These are phyloP conservation scores for Molossus molossus DNA, from an alignment of 2,797 vertebrate species.

Conservation along the genomic window DNA sequence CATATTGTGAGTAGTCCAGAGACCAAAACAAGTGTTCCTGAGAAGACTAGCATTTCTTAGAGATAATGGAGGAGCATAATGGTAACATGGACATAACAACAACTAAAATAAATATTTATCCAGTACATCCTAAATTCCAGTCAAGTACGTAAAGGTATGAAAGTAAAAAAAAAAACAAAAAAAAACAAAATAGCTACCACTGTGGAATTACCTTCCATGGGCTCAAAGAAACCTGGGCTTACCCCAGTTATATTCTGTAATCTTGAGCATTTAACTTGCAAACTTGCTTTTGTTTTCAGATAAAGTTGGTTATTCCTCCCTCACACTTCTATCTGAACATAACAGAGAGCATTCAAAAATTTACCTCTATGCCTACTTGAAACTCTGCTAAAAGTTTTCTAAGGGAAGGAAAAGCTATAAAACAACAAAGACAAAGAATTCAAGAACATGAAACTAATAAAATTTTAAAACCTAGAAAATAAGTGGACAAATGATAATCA, in stretches of 20 bases:
- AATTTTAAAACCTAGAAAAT: conserved; percentile 24
- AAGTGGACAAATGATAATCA: background rate
- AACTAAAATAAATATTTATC: background rate
- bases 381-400: background rate
- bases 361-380: background rate
- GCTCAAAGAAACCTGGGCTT: background rate
- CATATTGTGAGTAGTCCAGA: background rate
- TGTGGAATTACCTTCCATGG: background rate
- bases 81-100: background rate
- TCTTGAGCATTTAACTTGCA: background rate
- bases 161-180: background rate
- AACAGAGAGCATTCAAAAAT: background rate
- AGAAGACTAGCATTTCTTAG: background rate
- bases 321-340: background rate
- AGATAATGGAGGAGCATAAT: background rate
- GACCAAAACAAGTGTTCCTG: background rate
- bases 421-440: background rate
- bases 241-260: background rate
- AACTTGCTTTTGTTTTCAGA: background rate
- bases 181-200: background rate
- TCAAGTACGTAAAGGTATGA: background rate
- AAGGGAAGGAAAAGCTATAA: background rate
- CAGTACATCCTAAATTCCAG: background rate
- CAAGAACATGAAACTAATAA: background rate
- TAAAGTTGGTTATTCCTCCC: background rate